These are phyloP conservation scores for Subacronicta megacephala DNA, from an alignment of 2,888 invertebrate species.

Conservation along the genomic window DNA sequence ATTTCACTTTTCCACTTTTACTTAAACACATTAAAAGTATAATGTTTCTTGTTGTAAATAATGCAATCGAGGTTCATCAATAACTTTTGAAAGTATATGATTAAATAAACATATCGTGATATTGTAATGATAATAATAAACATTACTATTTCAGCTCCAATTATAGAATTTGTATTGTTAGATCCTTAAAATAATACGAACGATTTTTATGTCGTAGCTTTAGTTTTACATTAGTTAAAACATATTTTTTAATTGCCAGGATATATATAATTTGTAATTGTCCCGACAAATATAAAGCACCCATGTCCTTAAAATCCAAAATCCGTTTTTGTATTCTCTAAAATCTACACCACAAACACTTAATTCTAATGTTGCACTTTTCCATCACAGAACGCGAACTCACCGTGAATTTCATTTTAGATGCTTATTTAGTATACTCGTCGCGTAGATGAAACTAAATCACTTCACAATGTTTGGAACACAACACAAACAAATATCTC, in stretches of 20 bases:
- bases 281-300: not conserved
- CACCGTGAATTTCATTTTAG: constrained; percentile 89
- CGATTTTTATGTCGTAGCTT: too few relatives aligned
- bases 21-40: constrained; percentile 58
- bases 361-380: constrained; percentile 58
- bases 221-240: too few relatives aligned
- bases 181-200: too few relatives aligned
- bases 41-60: constrained; percentile 31
- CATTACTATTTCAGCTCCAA: not conserved
- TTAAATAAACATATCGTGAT: too few relatives aligned
- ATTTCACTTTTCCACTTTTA: constrained; percentile 88
- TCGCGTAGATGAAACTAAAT: constrained; percentile 82
- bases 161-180: too few relatives aligned
- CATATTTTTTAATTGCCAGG: too few relatives aligned
- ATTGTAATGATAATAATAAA: too few relatives aligned
- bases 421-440: constrained; percentile 78
- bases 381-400: constrained; percentile 75
- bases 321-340: constrained; percentile 13
- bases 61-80: constrained; percentile 19
- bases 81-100: constrained; percentile 12
- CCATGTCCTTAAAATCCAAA: constrained; percentile 36
- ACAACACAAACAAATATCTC: constrained; percentile 72
- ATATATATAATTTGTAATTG: not conserved
- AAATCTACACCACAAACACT: constrained; percentile 50
- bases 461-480: constrained; percentile 75